phyloP scores from a whole-genome alignment of 1,140 invertebrate species.

The Brachionus rotundiformis region DNA sequence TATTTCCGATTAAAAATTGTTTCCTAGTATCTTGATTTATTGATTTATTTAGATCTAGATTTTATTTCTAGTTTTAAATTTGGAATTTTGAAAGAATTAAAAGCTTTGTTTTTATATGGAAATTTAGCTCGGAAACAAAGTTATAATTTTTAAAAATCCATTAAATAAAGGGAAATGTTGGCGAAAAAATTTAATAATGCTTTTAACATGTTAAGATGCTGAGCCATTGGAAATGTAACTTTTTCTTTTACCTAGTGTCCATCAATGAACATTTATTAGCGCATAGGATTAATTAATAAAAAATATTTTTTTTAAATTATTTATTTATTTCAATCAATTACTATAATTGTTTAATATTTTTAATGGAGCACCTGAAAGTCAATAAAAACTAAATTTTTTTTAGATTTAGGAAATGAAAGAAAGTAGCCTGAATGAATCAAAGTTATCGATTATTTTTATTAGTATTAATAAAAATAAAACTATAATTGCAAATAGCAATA shows the following conservation, averaged over 20 bases:
- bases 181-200: neutral
- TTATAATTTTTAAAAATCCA: neutral
- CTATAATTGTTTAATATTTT: neutral
- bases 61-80: neutral
- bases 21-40: conserved; percentile 1
- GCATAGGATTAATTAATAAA: too few species aligned
- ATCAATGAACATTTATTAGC: too few species aligned
- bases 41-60: conserved; percentile 4
- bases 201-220: neutral
- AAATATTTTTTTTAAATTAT: too few species aligned
- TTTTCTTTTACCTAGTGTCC: neutral
- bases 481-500: conserved; percentile 32
- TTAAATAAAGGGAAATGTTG: neutral
- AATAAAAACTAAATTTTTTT: neutral
- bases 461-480: conserved; percentile 31
- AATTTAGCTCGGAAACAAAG: neutral
- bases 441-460: conserved; percentile 46
- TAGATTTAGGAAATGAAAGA: conserved; percentile 19
- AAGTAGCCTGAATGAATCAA: neutral
- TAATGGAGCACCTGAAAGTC: neutral
- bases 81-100: neutral
- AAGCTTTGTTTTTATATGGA: neutral
- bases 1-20: neutral
- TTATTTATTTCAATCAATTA: too few species aligned
- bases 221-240: neutral